A percentile compares a stretch with the other conserved stretches of the same genome.
phyloP scores from a whole-genome alignment of 1,140 invertebrate species.

The Neodiprion virginianus region DNA sequence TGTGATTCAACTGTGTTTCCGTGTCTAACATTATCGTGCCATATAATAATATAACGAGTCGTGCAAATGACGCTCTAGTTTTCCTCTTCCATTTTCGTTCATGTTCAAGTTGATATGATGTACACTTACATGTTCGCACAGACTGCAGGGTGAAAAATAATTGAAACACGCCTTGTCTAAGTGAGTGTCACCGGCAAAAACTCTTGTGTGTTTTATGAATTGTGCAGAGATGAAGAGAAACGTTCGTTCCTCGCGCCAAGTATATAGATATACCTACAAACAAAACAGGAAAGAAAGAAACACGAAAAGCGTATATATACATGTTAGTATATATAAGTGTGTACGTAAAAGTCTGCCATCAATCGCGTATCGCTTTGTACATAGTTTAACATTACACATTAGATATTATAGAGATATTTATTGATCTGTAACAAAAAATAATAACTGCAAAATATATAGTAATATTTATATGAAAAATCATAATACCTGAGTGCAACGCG shows the following conservation, averaged over 20 bases:
- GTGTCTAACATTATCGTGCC: slow-evolving; percentile 1
- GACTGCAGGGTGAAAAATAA: no score
- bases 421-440: slow-evolving; percentile 45
- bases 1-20: slow-evolving; percentile 1
- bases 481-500: background rate
- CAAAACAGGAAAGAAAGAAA: no score
- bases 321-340: background rate
- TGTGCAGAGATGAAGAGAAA: no score
- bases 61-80: background rate
- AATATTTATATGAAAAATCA: slow-evolving; percentile 33
- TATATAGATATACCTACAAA: no score
- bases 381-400: slow-evolving; percentile 34
- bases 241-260: no score
- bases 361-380: no score
- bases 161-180: no score
- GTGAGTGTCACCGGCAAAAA: no score
- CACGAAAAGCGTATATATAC: background rate
- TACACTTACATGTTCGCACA: no score
- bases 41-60: slow-evolving; percentile 1
- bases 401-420: slow-evolving; percentile 42
- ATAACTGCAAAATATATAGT: slow-evolving; percentile 27
- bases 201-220: no score
- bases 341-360: no score
- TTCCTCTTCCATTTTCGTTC: background rate
- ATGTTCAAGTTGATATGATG: no score